Evolutionary conservation across 2,888 invertebrate species (phyloP).

Genomic region (Trichopria drosophilae): DNA sequence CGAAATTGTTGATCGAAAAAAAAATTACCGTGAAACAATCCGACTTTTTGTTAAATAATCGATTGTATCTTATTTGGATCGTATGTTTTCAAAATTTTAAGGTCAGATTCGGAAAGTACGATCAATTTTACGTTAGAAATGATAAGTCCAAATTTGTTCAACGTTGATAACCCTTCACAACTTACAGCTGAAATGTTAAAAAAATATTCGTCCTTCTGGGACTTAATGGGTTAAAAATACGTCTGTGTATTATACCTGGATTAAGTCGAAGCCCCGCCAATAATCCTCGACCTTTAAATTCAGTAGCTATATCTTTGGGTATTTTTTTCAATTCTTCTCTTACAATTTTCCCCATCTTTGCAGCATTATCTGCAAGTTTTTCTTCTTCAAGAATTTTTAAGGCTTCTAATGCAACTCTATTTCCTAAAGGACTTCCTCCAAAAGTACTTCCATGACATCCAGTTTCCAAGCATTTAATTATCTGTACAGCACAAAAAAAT

Average conservation of each 20-base stretch:
- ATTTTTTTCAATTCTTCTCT: conserved; percentile 65
- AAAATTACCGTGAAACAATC: no score
- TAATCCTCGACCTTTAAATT: conserved; percentile 76
- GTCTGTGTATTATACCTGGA: conserved; percentile 60
- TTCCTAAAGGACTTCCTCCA: conserved; percentile 81
- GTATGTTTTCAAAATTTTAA: no score
- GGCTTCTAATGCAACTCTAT: conserved; percentile 74
- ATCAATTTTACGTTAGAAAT: no score
- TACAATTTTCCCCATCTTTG: conserved; percentile 70
- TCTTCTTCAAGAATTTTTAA: conserved; percentile 76
- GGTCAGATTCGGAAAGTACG: no score
- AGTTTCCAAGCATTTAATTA: conserved; percentile 48
- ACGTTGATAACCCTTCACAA: no score
- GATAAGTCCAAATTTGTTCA: no score
- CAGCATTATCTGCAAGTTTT: conserved; percentile 72
- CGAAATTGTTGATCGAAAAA: no score
- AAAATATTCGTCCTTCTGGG: no score
- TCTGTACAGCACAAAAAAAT: no score
- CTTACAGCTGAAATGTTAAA: no score
- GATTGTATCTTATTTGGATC: no score
- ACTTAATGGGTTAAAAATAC: neutral
- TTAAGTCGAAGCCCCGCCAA: conserved; percentile 77
- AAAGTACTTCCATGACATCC: conserved; percentile 80
- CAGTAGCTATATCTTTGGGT: conserved; percentile 66
- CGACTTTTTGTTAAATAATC: no score